phyloP scores from a whole-genome alignment of 1,140 invertebrate species.

The Drosophila malerkotliana region DNA sequence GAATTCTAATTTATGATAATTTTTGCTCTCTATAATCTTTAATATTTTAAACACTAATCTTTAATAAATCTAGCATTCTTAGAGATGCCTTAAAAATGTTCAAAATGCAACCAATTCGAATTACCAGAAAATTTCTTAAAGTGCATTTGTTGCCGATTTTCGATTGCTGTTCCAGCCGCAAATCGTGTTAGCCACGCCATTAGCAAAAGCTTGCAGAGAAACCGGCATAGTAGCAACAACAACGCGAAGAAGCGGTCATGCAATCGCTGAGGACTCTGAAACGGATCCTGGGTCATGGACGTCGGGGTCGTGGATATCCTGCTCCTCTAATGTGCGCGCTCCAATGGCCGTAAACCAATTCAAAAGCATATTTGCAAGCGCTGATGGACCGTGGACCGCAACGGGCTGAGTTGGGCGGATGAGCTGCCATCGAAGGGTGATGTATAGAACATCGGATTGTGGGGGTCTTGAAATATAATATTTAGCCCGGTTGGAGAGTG shows the following conservation, averaged over 20 bases:
- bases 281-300: slow-evolving; percentile 11
- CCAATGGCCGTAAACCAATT: slow-evolving; percentile 77
- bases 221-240: slow-evolving; percentile 37
- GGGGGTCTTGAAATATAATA: slow-evolving; percentile 70
- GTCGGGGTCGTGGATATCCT: background rate
- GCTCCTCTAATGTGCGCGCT: slow-evolving; percentile 62
- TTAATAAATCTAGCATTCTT: no score
- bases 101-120: background rate
- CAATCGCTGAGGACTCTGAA: slow-evolving; percentile 27
- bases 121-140: background rate
- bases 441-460: slow-evolving; percentile 34
- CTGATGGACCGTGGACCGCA: slow-evolving; percentile 66
- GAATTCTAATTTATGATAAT: background rate
- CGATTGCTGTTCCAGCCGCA: slow-evolving; percentile 42
- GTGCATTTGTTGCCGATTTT: slow-evolving; percentile 13
- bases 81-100: background rate
- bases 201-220: slow-evolving; percentile 72
- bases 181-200: slow-evolving; percentile 81
- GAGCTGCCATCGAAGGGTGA: slow-evolving; percentile 9
- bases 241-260: slow-evolving; percentile 24
- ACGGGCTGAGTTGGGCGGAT: slow-evolving; percentile 5
- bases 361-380: slow-evolving; percentile 80
- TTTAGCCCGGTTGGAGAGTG: slow-evolving; percentile 52
- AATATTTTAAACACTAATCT: background rate
- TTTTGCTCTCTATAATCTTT: background rate